Conservation (phyloP, 2,888 invertebrate species). For the Chrysolina americana region DNA sequence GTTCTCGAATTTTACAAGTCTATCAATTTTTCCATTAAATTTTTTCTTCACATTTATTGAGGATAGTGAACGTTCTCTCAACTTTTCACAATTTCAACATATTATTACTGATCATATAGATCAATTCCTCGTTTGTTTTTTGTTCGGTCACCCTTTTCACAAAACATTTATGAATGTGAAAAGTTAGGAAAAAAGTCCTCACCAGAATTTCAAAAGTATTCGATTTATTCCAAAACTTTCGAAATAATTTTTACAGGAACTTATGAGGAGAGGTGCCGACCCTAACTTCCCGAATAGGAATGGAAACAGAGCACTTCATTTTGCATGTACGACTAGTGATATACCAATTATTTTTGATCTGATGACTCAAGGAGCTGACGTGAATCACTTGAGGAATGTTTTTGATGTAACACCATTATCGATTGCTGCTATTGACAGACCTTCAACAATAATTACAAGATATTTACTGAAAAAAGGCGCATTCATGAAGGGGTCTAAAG, state of each 20-base stretch:
- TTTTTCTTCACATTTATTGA: no score
- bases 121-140: no score
- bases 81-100: no score
- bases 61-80: no score
- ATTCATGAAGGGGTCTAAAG: constrained; percentile 36
- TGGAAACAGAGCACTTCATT: constrained; percentile 53
- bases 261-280: constrained; percentile 53
- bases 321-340: constrained; percentile 45
- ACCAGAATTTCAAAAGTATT: no score
- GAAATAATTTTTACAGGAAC: constrained; percentile 20
- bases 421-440: constrained; percentile 48
- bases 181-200: no score
- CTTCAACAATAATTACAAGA: constrained; percentile 47
- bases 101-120: no score
- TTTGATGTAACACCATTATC: constrained; percentile 58
- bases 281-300: constrained; percentile 47
- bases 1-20: no score
- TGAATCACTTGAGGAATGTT: constrained; percentile 50
- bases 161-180: no score
- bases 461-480: constrained; percentile 54
- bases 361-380: constrained; percentile 47
- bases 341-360: constrained; percentile 48
- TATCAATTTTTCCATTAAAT: no score
- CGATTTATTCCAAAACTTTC: no score
- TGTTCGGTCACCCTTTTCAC: no score